Evolutionary conservation across 2,113 vertebrate species (phyloP).

Genomic region (Toxotes jaculatrix): DNA sequence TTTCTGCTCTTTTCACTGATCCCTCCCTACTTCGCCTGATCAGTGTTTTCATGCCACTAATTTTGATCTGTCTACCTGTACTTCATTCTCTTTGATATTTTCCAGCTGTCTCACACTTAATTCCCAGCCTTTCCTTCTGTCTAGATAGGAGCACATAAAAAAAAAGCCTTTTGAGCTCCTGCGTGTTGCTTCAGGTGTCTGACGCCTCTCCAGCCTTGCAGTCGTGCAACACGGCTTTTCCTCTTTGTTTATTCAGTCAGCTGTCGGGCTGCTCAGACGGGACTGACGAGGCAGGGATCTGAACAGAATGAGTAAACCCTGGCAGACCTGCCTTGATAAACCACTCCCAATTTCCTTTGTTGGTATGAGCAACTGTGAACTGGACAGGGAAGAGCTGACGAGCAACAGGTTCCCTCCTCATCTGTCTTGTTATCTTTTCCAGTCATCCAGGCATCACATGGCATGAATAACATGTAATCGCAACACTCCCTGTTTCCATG

Average conservation of each 20-base stretch:
- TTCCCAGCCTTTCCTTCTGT: neutral
- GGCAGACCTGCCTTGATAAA: constrained; percentile 11
- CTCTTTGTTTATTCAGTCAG: constrained; percentile 56
- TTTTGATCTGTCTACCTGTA: constrained; percentile 4
- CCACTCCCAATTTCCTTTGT: constrained; percentile 61
- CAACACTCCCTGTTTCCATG: constrained; percentile 14
- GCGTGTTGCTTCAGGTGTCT: constrained; percentile 13
- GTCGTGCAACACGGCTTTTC: neutral
- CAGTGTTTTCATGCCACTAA: neutral
- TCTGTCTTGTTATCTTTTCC: neutral
- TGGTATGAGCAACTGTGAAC: neutral
- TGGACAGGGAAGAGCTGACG: neutral
- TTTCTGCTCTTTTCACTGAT: neutral
- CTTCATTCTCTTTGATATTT: constrained; percentile 9
- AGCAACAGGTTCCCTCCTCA: neutral
- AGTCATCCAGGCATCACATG: neutral
- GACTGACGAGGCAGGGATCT: constrained; percentile 42
- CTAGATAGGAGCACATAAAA: neutral
- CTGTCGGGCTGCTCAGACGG: constrained; percentile 52
- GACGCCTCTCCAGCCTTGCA: neutral
- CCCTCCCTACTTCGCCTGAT: neutral
- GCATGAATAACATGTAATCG: neutral
- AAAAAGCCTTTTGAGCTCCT: neutral
- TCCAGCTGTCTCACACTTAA: neutral
- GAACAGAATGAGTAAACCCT: constrained; percentile 31